Evolutionary conservation across 2,888 invertebrate genomes (phyloP).

Genomic region (Andrena praecox): DNA sequence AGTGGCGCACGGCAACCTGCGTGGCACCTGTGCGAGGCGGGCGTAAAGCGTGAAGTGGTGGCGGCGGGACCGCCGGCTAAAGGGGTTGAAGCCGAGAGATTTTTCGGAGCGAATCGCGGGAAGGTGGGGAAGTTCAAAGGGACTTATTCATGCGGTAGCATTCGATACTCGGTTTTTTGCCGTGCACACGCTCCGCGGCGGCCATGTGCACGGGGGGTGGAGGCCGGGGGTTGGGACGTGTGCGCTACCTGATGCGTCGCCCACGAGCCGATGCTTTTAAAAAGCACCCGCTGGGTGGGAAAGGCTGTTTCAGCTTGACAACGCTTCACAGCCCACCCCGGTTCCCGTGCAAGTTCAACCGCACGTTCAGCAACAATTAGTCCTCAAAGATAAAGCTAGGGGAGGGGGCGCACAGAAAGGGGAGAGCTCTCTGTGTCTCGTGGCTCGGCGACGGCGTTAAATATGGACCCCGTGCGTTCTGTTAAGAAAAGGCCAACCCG

Average conservation of each 20-base stretch:
- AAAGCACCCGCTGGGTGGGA: conserved; percentile 36
- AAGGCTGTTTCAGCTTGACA: conserved; percentile 62
- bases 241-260: conserved; percentile 65
- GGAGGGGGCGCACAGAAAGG: neutral
- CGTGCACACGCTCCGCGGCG: conserved; percentile 35
- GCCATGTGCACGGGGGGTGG: neutral
- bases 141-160: conserved; percentile 68
- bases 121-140: conserved; percentile 60
- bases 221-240: neutral
- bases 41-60: conserved; percentile 8
- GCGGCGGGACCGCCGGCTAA: conserved; percentile 12
- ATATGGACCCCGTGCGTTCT: conserved; percentile 41
- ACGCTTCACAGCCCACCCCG: conserved; percentile 53
- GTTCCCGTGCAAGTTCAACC: conserved; percentile 52
- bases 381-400: conserved; percentile 57
- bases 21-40: conserved; percentile 10
- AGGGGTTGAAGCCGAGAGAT: conserved; percentile 45
- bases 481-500: conserved; percentile 39
- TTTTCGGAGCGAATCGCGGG: conserved; percentile 49
- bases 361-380: conserved; percentile 58
- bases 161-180: conserved; percentile 67
- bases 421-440: too few species aligned
- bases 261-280: conserved; percentile 57
- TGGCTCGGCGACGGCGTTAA: conserved; percentile 22
- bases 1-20: neutral